Base-by-base conservation (phyloP, 2,888 invertebrate genomes). In the Priocnemis perturbator region DNA sequence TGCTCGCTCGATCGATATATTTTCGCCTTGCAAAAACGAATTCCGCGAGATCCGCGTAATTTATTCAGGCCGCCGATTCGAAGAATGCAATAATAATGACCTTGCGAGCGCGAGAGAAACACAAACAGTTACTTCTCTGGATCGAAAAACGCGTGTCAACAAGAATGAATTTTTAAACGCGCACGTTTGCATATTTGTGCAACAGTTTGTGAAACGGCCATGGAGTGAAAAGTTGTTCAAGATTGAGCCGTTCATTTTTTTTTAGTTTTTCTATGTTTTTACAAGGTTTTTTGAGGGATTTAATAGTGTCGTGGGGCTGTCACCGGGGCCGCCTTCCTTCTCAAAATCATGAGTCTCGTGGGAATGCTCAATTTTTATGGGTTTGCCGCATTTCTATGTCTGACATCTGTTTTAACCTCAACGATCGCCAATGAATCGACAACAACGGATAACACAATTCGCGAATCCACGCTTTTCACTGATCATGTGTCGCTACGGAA, bases 401-500 rank as follows among this genome's bases (percentile, higher is more conserved):
- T 79, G 59, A 70, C 75, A 48, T 68, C 71, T 62, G 74, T 74
- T 58, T 58, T 84, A 85, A 83, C 85, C 82, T 81, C 73, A 64
- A 59, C 79, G 72, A 70, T 77, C 76, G 77, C 59, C 21, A 65
- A 60, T 61, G 67, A 59, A 52, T 58, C 72, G n/a, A 57, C 60
- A 62, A 69, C 73, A 70, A 74, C 77, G 73, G 73, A 67, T 60
- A 21, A 62, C 48, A 17, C 56, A 59, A 2, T 44, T 45, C 23
- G 66, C 44, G n/a, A n/a, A 50, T 45, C 15, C 11, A 3, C 23
- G 3, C 52, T 66, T 50, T 56, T 9, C 7, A 55, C 65, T 15
- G 19, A n/a, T 11, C 19, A 55, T 21, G 11, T 19, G 30, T 17
- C 30, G 2, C 9, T 21, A 0, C 58, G n/a, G n/a, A n/a, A 58